A percentile compares a stretch with the other conserved stretches of the same genome.
Conservation (phyloP, 64 coral and sea anemone species). For the Porites lutea region DNA sequence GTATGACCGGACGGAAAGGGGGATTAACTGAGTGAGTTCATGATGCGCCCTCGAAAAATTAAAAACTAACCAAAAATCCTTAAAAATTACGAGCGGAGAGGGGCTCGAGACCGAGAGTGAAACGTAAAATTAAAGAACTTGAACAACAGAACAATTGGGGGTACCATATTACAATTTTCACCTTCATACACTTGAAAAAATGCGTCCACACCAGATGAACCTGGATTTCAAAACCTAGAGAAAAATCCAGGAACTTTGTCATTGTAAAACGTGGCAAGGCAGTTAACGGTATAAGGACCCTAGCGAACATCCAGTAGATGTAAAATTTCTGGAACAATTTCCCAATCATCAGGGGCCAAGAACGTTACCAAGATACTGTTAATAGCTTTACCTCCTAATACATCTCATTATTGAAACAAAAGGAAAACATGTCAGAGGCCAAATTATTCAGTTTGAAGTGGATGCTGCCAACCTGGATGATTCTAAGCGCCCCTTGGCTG, state of each 20-base stretch:
- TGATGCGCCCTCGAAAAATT: background rate
- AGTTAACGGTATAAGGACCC: background rate
- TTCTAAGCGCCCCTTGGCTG: background rate
- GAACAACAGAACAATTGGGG: slow-evolving; percentile 27
- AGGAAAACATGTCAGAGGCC: background rate
- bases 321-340: background rate
- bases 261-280: slow-evolving; percentile 42
- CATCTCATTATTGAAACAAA: slow-evolving; percentile 17
- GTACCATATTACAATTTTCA: slow-evolving; percentile 52
- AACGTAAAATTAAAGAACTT: slow-evolving; percentile 6
- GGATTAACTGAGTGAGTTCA: background rate
- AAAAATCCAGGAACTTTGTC: slow-evolving; percentile 17
- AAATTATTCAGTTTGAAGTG: background rate
- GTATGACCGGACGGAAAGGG: background rate
- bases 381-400: background rate
- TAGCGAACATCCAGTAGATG: background rate
- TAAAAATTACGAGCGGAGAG: background rate
- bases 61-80: background rate
- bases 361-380: background rate
- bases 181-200: slow-evolving; percentile 35
- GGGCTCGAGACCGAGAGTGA: background rate
- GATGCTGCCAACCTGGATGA: slow-evolving; percentile 15
- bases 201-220: slow-evolving; percentile 52
- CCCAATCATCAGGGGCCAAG: background rate
- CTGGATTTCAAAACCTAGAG: slow-evolving; percentile 50